Evolutionary conservation across 2,113 vertebrate species (phyloP), one percentile per base, ranked within the genome.

Genomic region (Tyrannus savana): DNA sequence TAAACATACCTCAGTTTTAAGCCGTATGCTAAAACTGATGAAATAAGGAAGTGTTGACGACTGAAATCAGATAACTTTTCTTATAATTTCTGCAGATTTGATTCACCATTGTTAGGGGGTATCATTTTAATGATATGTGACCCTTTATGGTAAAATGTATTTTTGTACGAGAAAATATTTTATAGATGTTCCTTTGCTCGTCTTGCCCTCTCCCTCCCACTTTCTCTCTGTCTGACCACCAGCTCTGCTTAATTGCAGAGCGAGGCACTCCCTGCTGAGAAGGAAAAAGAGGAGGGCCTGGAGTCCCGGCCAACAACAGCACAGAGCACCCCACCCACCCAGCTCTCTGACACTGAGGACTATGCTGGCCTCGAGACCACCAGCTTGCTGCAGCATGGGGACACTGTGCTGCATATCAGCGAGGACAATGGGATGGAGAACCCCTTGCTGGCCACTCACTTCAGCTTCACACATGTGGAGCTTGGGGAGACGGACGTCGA

Each of bases 341-440:
- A 98, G 71, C 98, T 99, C 78, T 97, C 98, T 2, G 99, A 99
- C 84, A 98, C 98, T 0, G 99, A 99, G 42, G 99, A 99, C 81
- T 98, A 94, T 9, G 25, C 97, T 8, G 98, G 98, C 44, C 98
- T 99, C 6, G 99, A 99, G 97, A 99, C 99, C 4, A 98, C 98
- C 5, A 98, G 98, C 52, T 96, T 99, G 50, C 95, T 99, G 50
- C 98, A 98, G 19, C 98, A 98, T 3, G 96, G 98, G 66, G 98
- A 98, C 97, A 98, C 98, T 0, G 96, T 98, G 31, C 98, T 98
- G 53, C 98, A 98, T 68, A 98, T 99, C 93, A 98, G 98, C 1
- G 99, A 99, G 95, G 98, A 99, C 47, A 98, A 97, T 1, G 99
- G 99, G 85, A 99, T 97, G 19, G 99, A 99, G 97, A 99, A 99